These are phyloP conservation scores for Drosophila ambigua DNA, from an alignment of 1,140 invertebrate genomes.

Conservation along the genomic window DNA sequence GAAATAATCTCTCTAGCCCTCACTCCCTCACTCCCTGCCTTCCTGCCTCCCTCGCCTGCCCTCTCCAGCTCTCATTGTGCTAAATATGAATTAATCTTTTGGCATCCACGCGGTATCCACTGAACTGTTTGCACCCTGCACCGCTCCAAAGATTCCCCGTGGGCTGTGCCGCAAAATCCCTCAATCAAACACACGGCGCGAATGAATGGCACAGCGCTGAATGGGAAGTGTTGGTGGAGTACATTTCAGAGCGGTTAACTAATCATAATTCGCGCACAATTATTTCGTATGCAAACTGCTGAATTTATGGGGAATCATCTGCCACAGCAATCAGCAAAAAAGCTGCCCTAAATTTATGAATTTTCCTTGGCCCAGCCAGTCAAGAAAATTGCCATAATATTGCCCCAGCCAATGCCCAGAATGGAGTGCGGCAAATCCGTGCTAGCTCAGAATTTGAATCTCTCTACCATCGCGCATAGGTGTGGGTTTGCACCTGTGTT, in stretches of 20 bases:
- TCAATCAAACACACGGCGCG: slow-evolving; percentile 34
- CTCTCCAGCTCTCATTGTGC: slow-evolving; percentile 18
- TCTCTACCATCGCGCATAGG: not conserved
- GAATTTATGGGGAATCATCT: no score
- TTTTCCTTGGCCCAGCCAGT: slow-evolving; percentile 7
- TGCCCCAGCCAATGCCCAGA: no score
- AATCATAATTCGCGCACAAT: slow-evolving; percentile 32
- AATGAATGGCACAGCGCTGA: slow-evolving; percentile 2
- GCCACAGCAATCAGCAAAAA: not conserved
- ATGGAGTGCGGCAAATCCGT: not conserved
- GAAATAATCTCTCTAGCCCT: slow-evolving; percentile 49
- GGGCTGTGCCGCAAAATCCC: slow-evolving; percentile 25
- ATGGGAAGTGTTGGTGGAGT: slow-evolving; percentile 9
- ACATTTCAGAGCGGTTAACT: slow-evolving; percentile 12
- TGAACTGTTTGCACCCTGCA: not conserved
- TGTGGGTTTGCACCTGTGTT: no score
- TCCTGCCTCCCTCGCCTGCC: not conserved
- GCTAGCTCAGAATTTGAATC: slow-evolving; percentile 2
- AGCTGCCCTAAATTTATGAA: slow-evolving; percentile 27
- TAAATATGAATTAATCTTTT: slow-evolving; percentile 55
- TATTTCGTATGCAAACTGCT: slow-evolving; percentile 12
- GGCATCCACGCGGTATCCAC: slow-evolving; percentile 6
- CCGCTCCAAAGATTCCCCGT: no score
- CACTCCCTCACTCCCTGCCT: slow-evolving; percentile 3
- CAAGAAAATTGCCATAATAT: slow-evolving; percentile 24